Percentiles rank a stretch among this genome's conserved stretches.
These are phyloP conservation scores for Drosophila fulvimacula DNA, from an alignment of 2,888 invertebrate genomes.

Conservation along the genomic window DNA sequence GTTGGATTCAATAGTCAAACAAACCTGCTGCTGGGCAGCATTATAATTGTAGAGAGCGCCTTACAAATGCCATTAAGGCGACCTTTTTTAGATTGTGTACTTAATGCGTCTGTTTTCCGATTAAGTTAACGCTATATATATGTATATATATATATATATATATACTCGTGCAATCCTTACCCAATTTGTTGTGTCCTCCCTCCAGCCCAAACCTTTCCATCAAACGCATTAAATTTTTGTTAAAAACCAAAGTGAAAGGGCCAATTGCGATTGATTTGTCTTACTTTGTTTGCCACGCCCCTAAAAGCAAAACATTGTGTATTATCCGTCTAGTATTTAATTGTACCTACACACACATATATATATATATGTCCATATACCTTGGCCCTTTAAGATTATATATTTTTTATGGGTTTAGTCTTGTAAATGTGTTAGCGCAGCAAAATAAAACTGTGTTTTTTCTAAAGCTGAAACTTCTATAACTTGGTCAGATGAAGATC, in stretches of 20 bases:
- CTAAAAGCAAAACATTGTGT: constrained; percentile 35
- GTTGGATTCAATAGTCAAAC: constrained; percentile 24
- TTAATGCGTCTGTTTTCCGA: constrained; percentile 54
- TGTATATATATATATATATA: constrained; percentile 26
- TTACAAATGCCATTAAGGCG: constrained; percentile 48
- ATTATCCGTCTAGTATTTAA: constrained; percentile 71
- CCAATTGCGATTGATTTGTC: constrained; percentile 20
- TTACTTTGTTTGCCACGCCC: constrained; percentile 7
- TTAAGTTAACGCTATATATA: constrained; percentile 53
- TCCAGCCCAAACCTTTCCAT: neutral
- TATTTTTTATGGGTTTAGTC: constrained; percentile 40
- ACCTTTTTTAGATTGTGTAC: constrained; percentile 35
- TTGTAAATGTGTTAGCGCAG: constrained; percentile 27
- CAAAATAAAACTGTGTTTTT: constrained; percentile 8
- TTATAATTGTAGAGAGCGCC: constrained; percentile 45
- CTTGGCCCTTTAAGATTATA: constrained; percentile 16
- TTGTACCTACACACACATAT: constrained; percentile 23
- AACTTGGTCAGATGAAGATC: neutral
- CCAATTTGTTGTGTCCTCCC: constrained; percentile 34
- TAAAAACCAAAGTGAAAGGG: constrained; percentile 13
- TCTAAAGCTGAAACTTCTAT: neutral
- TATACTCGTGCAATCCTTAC: constrained; percentile 62
- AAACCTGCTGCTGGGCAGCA: constrained; percentile 58
- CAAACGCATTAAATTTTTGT: constrained; percentile 11
- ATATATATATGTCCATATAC: constrained; percentile 6